Conservation (phyloP, 2,888 invertebrate genomes). For the Lampropteryx suffumata region DNA sequence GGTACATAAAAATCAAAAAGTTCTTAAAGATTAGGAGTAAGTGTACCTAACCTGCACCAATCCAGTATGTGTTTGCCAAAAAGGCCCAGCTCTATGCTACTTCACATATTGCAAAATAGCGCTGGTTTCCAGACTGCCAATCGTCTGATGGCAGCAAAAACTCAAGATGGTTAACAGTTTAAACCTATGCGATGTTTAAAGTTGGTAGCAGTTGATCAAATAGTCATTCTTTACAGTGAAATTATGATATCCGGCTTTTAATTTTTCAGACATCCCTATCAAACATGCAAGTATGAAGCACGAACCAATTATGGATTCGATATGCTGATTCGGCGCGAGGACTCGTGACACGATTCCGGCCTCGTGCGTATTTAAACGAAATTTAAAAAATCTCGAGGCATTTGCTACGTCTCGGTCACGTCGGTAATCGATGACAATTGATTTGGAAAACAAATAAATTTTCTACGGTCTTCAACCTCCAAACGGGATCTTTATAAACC, state of each 20-base stretch:
- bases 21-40: too few species aligned
- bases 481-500: slow-evolving; percentile 27
- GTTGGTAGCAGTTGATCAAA: too few species aligned
- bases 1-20: too few species aligned
- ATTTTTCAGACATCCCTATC: background rate
- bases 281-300: slow-evolving; percentile 19
- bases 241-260: too few species aligned
- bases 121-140: too few species aligned
- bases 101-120: too few species aligned
- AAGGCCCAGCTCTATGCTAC: too few species aligned
- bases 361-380: slow-evolving; percentile 27
- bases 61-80: too few species aligned
- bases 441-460: slow-evolving; percentile 32
- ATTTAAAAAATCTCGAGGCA: slow-evolving; percentile 15
- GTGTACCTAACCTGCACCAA: too few species aligned
- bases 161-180: too few species aligned
- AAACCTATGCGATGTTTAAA: too few species aligned
- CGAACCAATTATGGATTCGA: slow-evolving; percentile 35
- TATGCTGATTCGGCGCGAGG: slow-evolving; percentile 34
- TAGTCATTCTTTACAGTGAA: background rate
- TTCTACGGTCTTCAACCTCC: slow-evolving; percentile 26
- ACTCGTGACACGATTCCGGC: slow-evolving; percentile 32
- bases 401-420: slow-evolving; percentile 40
- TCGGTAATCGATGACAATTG: slow-evolving; percentile 28
- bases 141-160: too few species aligned